Percentiles rank a stretch among this genome's conserved stretches.
These are phyloP conservation scores for Entosphenus tridentatus DNA, from an alignment of 2,113 vertebrate genomes.

Conservation along the genomic window DNA sequence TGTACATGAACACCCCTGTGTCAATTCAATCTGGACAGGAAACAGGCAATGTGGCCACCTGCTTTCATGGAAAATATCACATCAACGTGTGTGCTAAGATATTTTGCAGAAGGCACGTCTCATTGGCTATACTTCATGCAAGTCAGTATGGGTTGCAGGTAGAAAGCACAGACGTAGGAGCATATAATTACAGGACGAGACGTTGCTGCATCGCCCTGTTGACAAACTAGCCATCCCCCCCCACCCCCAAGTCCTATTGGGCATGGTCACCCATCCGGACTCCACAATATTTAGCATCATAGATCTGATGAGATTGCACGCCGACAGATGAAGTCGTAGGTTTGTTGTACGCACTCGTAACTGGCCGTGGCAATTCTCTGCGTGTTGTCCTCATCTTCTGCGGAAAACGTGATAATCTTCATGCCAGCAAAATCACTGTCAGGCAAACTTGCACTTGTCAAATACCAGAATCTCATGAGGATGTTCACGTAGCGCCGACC, in stretches of 20 bases:
- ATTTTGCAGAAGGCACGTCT: too few relatives aligned
- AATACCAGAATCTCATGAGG: constrained; percentile 83
- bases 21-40: too few relatives aligned
- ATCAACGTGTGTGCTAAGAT: too few relatives aligned
- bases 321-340: neutral
- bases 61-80: too few relatives aligned
- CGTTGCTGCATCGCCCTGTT: neutral
- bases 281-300: neutral
- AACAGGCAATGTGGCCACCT: too few relatives aligned
- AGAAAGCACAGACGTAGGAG: neutral
- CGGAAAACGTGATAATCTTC: constrained; percentile 33
- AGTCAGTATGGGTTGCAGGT: too few relatives aligned
- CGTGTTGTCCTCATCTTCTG: constrained; percentile 25
- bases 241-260: neutral
- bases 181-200: constrained; percentile 7
- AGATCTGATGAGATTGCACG: constrained; percentile 1
- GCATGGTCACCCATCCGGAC: neutral
- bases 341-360: constrained; percentile 47
- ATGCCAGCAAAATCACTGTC: constrained; percentile 31
- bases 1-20: too few relatives aligned
- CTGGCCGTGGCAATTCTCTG: constrained; percentile 54
- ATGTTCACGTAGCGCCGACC: constrained; percentile 79
- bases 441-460: constrained; percentile 43
- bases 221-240: neutral
- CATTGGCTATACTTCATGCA: too few relatives aligned